Conservation (phyloP, 2,113 vertebrate genomes). For the Eulemur macaco region DNA sequence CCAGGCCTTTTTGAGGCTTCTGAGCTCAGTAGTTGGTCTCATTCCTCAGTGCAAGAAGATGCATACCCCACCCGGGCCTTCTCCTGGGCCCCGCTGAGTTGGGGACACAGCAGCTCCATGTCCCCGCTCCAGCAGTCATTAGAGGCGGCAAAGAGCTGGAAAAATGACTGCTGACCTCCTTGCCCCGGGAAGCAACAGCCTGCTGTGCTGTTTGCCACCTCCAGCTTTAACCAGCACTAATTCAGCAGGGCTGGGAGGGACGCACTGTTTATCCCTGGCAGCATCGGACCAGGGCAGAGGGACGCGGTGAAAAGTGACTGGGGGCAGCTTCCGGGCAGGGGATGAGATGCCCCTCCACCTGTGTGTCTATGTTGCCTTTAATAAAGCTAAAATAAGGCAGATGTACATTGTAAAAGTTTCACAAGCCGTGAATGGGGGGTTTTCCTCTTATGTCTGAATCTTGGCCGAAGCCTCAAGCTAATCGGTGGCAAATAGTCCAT, state of each 20-base stretch:
- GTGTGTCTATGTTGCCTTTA: not conserved
- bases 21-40: not conserved
- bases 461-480: not conserved
- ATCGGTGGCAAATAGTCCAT: not conserved
- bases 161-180: not conserved
- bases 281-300: not conserved
- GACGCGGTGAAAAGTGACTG: not conserved
- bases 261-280: not conserved
- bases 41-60: not conserved
- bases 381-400: not conserved
- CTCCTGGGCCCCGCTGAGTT: not conserved
- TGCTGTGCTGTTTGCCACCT: not conserved
- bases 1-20: not conserved
- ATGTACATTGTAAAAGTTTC: not conserved
- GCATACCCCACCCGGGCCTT: not conserved
- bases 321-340: not conserved
- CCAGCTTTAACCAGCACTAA: not conserved
- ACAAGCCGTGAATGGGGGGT: not conserved
- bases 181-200: slow-evolving; percentile 13
- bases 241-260: not conserved
- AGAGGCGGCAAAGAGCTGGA: not conserved
- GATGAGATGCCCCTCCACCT: not conserved
- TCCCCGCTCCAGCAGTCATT: not conserved
- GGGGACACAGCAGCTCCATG: not conserved
- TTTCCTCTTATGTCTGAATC: not conserved